Percentiles rank a stretch among this genome's conserved stretches.
Conservation (phyloP, 2,113 vertebrate genomes). For the Cavia porcellus region DNA sequence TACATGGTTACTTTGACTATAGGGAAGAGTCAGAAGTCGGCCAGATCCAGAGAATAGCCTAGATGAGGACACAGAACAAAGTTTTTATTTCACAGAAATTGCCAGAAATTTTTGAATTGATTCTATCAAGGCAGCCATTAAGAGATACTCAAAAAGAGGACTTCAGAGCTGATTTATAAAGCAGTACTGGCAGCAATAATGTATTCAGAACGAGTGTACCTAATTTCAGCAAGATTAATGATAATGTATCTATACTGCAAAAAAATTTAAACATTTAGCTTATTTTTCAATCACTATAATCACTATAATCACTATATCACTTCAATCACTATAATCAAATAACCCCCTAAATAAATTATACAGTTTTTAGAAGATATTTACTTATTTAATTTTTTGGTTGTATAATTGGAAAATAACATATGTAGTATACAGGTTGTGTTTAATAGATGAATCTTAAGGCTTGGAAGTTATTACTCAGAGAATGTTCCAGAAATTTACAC, state of each 20-base stretch:
- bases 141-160: neutral
- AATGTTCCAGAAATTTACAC: neutral
- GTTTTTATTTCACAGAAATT: neutral
- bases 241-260: neutral
- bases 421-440: neutral
- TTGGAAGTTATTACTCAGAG: neutral
- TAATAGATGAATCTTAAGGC: neutral
- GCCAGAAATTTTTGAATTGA: neutral
- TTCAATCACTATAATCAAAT: neutral
- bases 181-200: neutral
- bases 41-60: neutral
- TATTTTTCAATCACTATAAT: neutral
- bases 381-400: conserved; percentile 8
- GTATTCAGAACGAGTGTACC: neutral
- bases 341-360: neutral
- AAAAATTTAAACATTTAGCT: neutral
- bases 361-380: neutral
- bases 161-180: neutral
- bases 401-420: neutral
- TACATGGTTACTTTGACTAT: neutral
- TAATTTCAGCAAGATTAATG: neutral
- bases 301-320: neutral
- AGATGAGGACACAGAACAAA: neutral
- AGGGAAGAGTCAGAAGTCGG: neutral
- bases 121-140: neutral